A percentile compares a stretch with the other conserved stretches of the same genome.
phyloP scores from a whole-genome alignment of 2,113 vertebrate genomes.

The Jaculus jaculus region DNA sequence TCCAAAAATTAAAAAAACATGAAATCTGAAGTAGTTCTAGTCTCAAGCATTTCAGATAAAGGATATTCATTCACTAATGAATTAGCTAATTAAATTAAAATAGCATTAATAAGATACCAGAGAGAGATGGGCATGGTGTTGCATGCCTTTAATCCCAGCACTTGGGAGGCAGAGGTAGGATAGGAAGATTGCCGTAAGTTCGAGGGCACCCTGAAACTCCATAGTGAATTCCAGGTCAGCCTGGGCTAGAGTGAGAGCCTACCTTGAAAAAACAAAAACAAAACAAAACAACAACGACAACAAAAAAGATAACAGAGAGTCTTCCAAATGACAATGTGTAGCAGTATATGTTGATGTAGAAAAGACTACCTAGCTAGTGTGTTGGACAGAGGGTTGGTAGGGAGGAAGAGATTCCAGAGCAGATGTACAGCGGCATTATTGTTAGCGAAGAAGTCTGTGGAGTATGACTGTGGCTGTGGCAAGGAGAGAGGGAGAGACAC shows the following conservation, averaged over 20 bases:
- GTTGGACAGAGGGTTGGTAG: rapidly evolving
- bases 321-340: neutral
- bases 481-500: neutral
- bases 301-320: neutral
- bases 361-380: neutral
- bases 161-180: no score
- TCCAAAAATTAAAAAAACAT: neutral
- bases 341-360: neutral
- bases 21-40: neutral
- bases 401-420: neutral
- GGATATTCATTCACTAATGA: neutral
- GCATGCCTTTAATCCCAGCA: no score
- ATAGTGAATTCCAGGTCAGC: no score
- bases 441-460: neutral
- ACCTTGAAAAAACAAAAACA: no score
- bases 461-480: rapidly evolving
- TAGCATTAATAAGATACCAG: neutral
- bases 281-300: no score
- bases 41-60: neutral
- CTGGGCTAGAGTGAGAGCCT: no score
- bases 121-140: no score
- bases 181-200: no score
- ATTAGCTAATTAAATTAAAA: neutral
- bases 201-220: no score
- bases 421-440: neutral